Evolutionary conservation across 1,140 invertebrate genomes (phyloP), one percentile per base, ranked within the genome.

Genomic region (Ptiloglossa arizonensis): DNA sequence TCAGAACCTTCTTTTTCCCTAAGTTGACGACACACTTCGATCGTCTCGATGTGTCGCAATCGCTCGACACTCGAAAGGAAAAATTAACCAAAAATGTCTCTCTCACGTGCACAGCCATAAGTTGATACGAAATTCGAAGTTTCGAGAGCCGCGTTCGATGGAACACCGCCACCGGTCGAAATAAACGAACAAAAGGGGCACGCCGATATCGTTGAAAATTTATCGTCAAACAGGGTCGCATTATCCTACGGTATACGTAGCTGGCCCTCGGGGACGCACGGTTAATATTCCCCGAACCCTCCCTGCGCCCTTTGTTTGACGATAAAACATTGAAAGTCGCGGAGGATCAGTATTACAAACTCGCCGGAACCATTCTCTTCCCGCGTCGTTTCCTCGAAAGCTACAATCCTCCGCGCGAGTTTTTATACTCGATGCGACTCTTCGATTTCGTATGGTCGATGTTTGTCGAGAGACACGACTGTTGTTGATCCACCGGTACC

Each of bases 261-360:
- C 50, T n/a, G 22, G 44, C 48, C 63, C 64, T 48, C 17, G 6
- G 38, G 72, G 66, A 69, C 27, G 27, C 41, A 62, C 46, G 57
- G 60, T 74, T 76, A 80, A 67, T 78, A 79, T 66, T n/a, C 15
- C 62, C n/a, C 44, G n/a, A n/a, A n/a, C 9, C 6, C 27, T 19
- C 54, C 29, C 41, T 24, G 2, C 2, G 27, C n/a, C 54, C 22
- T 38, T 35, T 72, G 75, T 66, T 81, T 79, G 76, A 66, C 22
- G 50, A 81, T 81, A 73, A 63, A 81, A 81, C 67, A 81, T 78
- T 72, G 79, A 81, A 79, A 72, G 44, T 59, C 59, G 41, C 2
- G 22, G 24, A 29, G 41, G 44, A 24, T 41, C 44, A 46, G n/a
- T n/a, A 38, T 54, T 59, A 41, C 24, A 68, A 59, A 38, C 62